These are phyloP conservation scores for Anolis apletophallus DNA, from an alignment of 2,797 vertebrate genomes.

Conservation along the genomic window DNA sequence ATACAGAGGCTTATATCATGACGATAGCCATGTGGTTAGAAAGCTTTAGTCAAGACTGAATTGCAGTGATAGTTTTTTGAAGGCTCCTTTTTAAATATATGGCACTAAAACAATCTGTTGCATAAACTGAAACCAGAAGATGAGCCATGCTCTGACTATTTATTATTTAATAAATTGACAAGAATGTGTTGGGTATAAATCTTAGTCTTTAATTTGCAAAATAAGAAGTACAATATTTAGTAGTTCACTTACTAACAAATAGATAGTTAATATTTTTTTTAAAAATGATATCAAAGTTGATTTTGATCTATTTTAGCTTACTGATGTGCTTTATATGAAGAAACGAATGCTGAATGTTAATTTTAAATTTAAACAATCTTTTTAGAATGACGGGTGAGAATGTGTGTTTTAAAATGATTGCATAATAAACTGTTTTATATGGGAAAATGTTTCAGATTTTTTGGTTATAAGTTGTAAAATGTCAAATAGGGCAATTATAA, in stretches of 20 bases:
- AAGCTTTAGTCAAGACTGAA: slow-evolving; percentile 14
- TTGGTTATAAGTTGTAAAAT: slow-evolving; percentile 2
- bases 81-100: neutral
- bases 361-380: neutral
- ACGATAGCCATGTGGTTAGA: neutral
- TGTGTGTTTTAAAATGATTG: neutral
- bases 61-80: neutral
- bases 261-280: fast-evolving
- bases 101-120: neutral
- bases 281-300: neutral
- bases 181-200: neutral
- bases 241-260: neutral
- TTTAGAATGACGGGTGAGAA: neutral
- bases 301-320: neutral
- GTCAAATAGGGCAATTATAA: neutral
- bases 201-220: neutral
- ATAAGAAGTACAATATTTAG: neutral
- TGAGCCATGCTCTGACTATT: neutral
- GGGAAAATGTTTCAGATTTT: neutral
- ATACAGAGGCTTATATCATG: slow-evolving; percentile 1
- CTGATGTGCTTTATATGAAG: neutral
- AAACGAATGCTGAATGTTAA: slow-evolving; percentile 12
- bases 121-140: neutral
- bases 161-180: slow-evolving; percentile 9
- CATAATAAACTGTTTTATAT: slow-evolving; percentile 57